Percentiles rank a stretch among this genome's conserved stretches.
Evolutionary conservation across 2,888 invertebrate species (phyloP).

Genomic region (Melanophora roralis): DNA sequence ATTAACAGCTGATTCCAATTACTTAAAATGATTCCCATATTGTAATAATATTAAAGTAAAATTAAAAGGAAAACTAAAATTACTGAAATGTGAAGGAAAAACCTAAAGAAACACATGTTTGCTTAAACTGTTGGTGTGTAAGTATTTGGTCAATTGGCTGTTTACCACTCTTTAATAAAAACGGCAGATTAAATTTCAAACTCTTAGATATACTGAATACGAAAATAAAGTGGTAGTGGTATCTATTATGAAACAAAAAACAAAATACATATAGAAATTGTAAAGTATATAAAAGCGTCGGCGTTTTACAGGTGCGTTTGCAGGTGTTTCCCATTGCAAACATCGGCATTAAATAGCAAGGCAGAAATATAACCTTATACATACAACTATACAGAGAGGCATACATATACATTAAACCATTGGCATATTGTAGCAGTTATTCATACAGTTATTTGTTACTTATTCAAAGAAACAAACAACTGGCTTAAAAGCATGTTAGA

Average conservation of each 20-base stretch:
- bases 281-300: constrained; percentile 60
- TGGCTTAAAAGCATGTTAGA: constrained; percentile 30
- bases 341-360: constrained; percentile 36
- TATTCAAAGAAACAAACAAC: constrained; percentile 44
- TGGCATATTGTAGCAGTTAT: background rate
- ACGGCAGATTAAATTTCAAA: constrained; percentile 36
- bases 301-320: constrained; percentile 65
- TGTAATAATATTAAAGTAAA: constrained; percentile 32
- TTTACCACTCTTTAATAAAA: constrained; percentile 8
- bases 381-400: background rate
- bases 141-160: background rate
- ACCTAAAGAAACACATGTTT: constrained; percentile 1
- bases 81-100: background rate
- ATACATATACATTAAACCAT: background rate
- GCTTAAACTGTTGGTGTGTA: constrained; percentile 15
- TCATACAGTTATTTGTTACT: constrained; percentile 29
- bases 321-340: constrained; percentile 63
- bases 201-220: constrained; percentile 1
- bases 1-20: constrained; percentile 31
- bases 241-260: background rate
- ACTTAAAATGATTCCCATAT: constrained; percentile 33
- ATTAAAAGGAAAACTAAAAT: constrained; percentile 19
- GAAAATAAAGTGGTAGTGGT: constrained; percentile 12
- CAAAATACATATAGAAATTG: background rate
- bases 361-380: constrained; percentile 16